phyloP scores from a whole-genome alignment of 2,797 vertebrate species.

The Ctenopoma multispine region DNA sequence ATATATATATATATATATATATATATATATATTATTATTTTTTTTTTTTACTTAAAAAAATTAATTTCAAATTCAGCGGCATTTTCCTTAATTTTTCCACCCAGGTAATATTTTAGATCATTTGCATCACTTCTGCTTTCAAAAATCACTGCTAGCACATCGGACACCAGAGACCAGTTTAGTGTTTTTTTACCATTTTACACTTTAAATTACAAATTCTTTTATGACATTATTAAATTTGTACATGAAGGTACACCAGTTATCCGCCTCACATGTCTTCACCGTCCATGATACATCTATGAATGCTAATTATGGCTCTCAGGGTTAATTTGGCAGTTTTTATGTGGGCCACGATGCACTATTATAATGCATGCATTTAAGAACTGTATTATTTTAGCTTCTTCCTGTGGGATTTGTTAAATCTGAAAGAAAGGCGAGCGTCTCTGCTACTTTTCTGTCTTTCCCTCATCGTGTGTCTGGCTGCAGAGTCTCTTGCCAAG shows the following conservation, averaged over 20 bases:
- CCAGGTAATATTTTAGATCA: neutral
- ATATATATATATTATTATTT: too few relatives aligned
- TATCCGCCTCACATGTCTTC: constrained; percentile 25
- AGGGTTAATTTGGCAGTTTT: constrained; percentile 70
- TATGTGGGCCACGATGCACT: constrained; percentile 76
- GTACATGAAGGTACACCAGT: constrained; percentile 28
- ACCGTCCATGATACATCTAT: constrained; percentile 40
- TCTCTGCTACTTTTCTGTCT: constrained; percentile 27
- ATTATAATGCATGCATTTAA: constrained; percentile 69
- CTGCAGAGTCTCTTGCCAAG: constrained; percentile 38
- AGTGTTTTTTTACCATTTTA: neutral
- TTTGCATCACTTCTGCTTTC: constrained; percentile 8
- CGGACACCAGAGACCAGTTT: constrained; percentile 6
- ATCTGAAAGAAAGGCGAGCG: constrained; percentile 35
- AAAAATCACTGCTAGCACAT: constrained; percentile 4
- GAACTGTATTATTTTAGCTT: constrained; percentile 71
- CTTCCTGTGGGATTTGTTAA: constrained; percentile 53
- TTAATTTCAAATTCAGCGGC: neutral
- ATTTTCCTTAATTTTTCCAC: neutral
- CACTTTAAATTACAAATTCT: neutral
- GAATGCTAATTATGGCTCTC: constrained; percentile 70
- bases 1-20: too few relatives aligned
- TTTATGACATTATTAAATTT: constrained; percentile 28
- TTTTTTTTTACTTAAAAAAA: too few relatives aligned
- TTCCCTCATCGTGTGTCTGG: constrained; percentile 31